Percentiles rank a stretch among this genome's conserved stretches.
These are phyloP conservation scores for Linnaemya vulpina DNA, from an alignment of 2,888 invertebrate species.

Conservation along the genomic window DNA sequence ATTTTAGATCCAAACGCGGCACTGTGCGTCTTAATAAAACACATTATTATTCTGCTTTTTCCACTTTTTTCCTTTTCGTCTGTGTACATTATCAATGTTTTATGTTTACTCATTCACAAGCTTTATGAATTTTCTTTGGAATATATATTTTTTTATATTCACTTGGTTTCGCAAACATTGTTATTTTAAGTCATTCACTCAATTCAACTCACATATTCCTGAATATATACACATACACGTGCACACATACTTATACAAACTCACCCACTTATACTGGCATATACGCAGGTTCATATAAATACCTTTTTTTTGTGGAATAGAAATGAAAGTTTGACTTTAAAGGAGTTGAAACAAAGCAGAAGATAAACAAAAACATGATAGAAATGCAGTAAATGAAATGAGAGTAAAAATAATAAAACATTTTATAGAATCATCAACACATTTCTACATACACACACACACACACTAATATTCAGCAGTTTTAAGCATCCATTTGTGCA, in stretches of 20 bases:
- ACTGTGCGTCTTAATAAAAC: constrained; percentile 12
- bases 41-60: constrained; percentile 21
- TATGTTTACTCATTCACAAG: constrained; percentile 53
- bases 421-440: constrained; percentile 40
- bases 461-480: constrained; percentile 2
- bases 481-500: constrained; percentile 25
- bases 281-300: neutral
- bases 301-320: constrained; percentile 10
- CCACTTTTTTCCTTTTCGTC: neutral
- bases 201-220: constrained; percentile 43
- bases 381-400: constrained; percentile 35
- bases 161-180: neutral
- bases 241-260: too few relatives aligned
- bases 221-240: constrained; percentile 2
- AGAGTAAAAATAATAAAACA: constrained; percentile 16
- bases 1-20: neutral
- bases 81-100: constrained; percentile 46
- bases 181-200: constrained; percentile 45
- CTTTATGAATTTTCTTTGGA: constrained; percentile 50
- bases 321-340: constrained; percentile 43
- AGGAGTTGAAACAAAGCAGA: constrained; percentile 38
- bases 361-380: constrained; percentile 14
- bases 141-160: constrained; percentile 4
- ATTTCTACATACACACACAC: constrained; percentile 1
- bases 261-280: neutral